phyloP scores from a whole-genome alignment of 2,888 invertebrate species.

The Andrena fulva region DNA sequence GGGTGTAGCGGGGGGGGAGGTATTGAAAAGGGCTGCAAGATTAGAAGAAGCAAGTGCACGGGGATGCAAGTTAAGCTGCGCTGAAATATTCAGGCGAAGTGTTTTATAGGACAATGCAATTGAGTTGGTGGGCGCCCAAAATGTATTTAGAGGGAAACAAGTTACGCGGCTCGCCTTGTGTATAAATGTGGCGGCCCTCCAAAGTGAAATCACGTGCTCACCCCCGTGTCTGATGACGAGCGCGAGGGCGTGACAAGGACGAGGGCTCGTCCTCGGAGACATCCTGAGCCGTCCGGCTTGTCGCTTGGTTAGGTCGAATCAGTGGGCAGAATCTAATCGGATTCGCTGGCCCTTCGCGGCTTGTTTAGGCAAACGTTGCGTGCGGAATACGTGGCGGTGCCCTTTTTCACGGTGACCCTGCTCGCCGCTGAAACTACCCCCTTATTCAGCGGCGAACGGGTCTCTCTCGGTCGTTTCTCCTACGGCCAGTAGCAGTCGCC shows the following conservation, averaged over 20 bases:
- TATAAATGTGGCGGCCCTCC: too few relatives aligned
- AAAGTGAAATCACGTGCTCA: too few relatives aligned
- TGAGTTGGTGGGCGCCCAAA: background rate
- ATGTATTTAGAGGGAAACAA: too few relatives aligned
- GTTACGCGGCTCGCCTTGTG: too few relatives aligned
- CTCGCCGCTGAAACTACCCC: conserved; percentile 18
- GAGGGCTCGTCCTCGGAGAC: conserved; percentile 41
- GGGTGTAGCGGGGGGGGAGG: background rate
- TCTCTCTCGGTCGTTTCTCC: conserved; percentile 45
- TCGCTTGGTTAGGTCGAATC: conserved; percentile 58
- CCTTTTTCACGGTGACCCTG: conserved; percentile 53
- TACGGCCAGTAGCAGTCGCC: conserved; percentile 57
- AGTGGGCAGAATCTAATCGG: conserved; percentile 64
- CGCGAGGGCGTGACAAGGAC: background rate
- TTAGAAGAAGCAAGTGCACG: background rate
- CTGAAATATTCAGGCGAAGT: background rate
- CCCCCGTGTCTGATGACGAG: background rate
- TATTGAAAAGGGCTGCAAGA: background rate
- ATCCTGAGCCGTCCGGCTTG: conserved; percentile 34
- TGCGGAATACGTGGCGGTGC: conserved; percentile 43
- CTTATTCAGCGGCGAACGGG: conserved; percentile 34
- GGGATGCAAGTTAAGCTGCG: background rate
- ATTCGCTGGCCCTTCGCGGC: conserved; percentile 52
- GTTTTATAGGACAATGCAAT: background rate
- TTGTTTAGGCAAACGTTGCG: conserved; percentile 60